Evolutionary conservation across 2,888 invertebrate genomes (phyloP).

Genomic region (Pycnomerus fuliginosus): DNA sequence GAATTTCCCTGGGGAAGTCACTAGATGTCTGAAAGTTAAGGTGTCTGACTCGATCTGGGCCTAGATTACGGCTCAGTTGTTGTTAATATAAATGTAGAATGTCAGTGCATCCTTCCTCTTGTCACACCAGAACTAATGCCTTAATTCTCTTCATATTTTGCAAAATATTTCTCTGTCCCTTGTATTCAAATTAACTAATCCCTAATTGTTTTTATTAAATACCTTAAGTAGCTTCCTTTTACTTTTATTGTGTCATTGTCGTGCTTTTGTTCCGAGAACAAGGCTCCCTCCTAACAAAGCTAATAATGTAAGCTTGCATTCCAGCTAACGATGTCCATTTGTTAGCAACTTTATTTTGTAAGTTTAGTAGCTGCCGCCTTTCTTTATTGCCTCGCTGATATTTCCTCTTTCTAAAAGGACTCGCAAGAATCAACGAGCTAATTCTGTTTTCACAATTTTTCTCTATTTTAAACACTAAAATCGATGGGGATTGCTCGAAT

Average conservation of each 20-base stretch:
- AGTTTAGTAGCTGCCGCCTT: slow-evolving; percentile 25
- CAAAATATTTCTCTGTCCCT: slow-evolving; percentile 19
- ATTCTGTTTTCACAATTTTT: too few species aligned
- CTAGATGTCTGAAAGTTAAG: slow-evolving; percentile 21
- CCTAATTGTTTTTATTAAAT: slow-evolving; percentile 25
- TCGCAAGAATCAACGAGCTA: too few species aligned
- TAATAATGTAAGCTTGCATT: slow-evolving; percentile 35
- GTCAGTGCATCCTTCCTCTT: slow-evolving; percentile 19
- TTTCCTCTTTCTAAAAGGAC: too few species aligned
- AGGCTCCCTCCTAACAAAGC: slow-evolving; percentile 33
- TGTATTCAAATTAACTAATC: slow-evolving; percentile 17
- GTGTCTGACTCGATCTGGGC: slow-evolving; percentile 20
- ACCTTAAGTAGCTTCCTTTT: slow-evolving; percentile 18
- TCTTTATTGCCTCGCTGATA: slow-evolving; percentile 17
- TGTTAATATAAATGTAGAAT: slow-evolving; percentile 29
- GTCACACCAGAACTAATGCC: slow-evolving; percentile 22
- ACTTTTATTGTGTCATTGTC: slow-evolving; percentile 28
- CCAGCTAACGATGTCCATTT: slow-evolving; percentile 36
- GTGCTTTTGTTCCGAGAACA: slow-evolving; percentile 27
- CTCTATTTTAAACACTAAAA: too few species aligned
- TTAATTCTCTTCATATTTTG: slow-evolving; percentile 21
- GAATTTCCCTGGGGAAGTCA: slow-evolving; percentile 36
- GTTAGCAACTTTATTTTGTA: slow-evolving; percentile 35
- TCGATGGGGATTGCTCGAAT: too few species aligned
- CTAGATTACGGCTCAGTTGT: slow-evolving; percentile 23